Conservation (phyloP, 2,888 invertebrate species). For the Junonia oenone region DNA sequence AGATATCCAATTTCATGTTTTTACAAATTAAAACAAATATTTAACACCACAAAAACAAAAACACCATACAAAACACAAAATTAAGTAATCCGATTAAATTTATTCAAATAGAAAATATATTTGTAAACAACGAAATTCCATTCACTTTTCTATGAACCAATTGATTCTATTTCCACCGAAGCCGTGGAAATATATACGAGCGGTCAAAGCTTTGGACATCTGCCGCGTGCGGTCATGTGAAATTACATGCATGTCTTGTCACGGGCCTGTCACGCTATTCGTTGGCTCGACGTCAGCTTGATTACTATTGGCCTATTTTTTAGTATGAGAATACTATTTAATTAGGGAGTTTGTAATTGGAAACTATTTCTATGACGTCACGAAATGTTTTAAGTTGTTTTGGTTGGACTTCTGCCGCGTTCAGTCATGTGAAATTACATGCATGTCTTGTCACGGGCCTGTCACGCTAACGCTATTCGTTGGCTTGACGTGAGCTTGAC, state of each 20-base stretch:
- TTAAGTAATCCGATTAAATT: no score
- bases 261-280: not conserved
- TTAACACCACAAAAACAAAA: no score
- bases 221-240: slow-evolving; percentile 1
- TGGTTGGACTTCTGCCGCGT: slow-evolving; percentile 1
- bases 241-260: slow-evolving; percentile 7
- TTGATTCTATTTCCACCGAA: not conserved
- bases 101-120: no score
- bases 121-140: no score
- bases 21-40: no score
- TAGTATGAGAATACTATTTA: no score
- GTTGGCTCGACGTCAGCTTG: not conserved
- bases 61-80: no score
- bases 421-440: slow-evolving; percentile 3
- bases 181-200: not conserved
- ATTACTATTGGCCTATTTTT: not conserved
- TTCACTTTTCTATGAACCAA: not conserved
- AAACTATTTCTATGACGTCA: no score
- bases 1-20: no score
- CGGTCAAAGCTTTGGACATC: slow-evolving; percentile 4
- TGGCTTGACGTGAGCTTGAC: not conserved
- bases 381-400: no score
- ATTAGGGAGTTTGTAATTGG: no score
- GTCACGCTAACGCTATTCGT: not conserved
- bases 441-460: not conserved